These are phyloP conservation scores for Myiotriccus ornatus DNA, from an alignment of 2,797 vertebrate genomes.

Conservation along the genomic window DNA sequence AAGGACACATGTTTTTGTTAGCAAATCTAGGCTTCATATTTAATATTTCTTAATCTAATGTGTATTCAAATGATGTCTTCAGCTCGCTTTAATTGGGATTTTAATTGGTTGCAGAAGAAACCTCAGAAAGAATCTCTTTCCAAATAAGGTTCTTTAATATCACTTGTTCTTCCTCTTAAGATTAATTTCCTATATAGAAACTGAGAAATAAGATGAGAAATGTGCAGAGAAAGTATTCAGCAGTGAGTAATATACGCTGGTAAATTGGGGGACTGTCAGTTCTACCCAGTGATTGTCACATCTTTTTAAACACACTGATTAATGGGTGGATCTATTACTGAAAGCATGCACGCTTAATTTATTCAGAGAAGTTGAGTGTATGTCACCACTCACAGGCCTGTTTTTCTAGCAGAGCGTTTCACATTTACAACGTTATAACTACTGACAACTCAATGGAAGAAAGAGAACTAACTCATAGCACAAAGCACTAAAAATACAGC, in stretches of 20 bases:
- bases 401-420: background rate
- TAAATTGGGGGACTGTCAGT: conserved; percentile 13
- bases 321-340: conserved; percentile 55
- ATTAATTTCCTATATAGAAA: background rate
- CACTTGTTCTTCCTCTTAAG: background rate
- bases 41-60: background rate
- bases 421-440: conserved; percentile 4
- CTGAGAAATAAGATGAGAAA: conserved; percentile 7
- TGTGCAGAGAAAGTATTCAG: background rate
- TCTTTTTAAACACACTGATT: conserved; percentile 48
- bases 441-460: conserved; percentile 4
- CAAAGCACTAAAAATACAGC: conserved; percentile 32
- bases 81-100: background rate
- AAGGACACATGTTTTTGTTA: background rate
- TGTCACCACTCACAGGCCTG: conserved; percentile 7
- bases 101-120: background rate
- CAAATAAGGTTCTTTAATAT: background rate
- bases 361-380: conserved; percentile 39
- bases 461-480: conserved; percentile 11
- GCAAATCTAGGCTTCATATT: background rate
- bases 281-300: background rate
- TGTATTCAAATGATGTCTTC: background rate
- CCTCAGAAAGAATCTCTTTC: background rate
- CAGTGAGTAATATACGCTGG: background rate
- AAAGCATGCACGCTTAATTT: conserved; percentile 47